Evolutionary conservation across 2,888 invertebrate genomes (phyloP).

Genomic region (Antheraea yamamai): DNA sequence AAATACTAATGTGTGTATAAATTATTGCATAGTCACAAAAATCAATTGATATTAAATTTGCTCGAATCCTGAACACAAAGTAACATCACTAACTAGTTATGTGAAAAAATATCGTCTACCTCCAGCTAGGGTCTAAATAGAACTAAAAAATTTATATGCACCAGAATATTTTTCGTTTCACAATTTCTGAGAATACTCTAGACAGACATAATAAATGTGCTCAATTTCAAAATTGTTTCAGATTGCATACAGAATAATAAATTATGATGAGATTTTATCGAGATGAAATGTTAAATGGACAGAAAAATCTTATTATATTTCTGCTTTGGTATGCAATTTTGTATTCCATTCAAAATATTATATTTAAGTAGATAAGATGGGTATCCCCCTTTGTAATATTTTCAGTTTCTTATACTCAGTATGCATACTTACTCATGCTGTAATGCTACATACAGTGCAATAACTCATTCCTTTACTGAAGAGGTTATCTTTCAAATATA

Average conservation of each 20-base stretch:
- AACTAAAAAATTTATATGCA: constrained; percentile 10
- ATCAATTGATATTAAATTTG: background rate
- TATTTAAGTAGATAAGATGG: background rate
- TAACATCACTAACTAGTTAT: constrained; percentile 2
- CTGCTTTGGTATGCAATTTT: background rate
- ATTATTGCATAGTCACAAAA: background rate
- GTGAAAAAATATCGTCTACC: constrained; percentile 6
- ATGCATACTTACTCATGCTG: no score
- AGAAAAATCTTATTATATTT: background rate
- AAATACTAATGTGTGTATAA: background rate
- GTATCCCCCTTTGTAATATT: no score
- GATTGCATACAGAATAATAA: constrained; percentile 2
- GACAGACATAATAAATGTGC: constrained; percentile 3
- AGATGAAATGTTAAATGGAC: background rate
- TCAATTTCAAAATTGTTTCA: background rate
- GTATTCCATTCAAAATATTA: background rate
- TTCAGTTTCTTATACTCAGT: no score
- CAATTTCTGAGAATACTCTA: constrained; percentile 5
- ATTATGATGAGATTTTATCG: background rate
- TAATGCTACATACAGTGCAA: no score
- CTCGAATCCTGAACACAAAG: background rate
- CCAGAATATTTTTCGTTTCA: constrained; percentile 1
- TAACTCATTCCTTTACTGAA: no score
- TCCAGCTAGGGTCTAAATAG: background rate
- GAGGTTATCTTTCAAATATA: no score